Evolutionary conservation across 2,888 invertebrate genomes (phyloP), one percentile per base, ranked within the genome.

Genomic region (Zaprionus obscuricornis): DNA sequence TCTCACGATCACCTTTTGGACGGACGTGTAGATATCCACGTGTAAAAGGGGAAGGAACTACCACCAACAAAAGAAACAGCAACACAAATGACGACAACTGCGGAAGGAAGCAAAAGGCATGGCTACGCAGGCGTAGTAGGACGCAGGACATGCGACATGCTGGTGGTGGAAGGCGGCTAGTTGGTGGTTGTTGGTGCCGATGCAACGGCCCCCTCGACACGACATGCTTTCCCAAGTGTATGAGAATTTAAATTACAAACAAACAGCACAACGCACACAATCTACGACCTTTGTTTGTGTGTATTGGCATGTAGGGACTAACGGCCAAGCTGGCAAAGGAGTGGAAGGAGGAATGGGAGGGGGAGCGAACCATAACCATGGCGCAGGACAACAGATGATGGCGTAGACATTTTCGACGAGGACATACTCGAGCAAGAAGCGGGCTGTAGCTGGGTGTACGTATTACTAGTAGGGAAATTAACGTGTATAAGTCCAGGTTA

Each of bases 21-120:
- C 63, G 47, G 78, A 66, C 72, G 76, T 60, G 37, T 73, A 51
- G 58, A 81, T 87, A 87, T 87, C 85, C 87, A 87, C 87, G 87
- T 87, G 87, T 85, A 87, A 87, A 87, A 87, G 87, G 87, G 87
- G 87, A 87, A 87, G 85, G 49, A 76, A 71, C 75, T 39, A 74
- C 82, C 78, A 73, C 76, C 72, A 55, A 49, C 70, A 66, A 34
- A 46, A 24, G 17, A 31, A 58, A 34, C 36, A 52, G 16, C 59
- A 66, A 42, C 65, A 63, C 64, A 64, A 72, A 58, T 43, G 54
- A 55, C 72, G 69, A 69, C 67, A 71, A 67, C 46, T 69, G 66
- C 60, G 72, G 58, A 74, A 76, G 74, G 74, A 81, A 74, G 74
- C 62, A 66, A 49, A 31, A 16, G 58, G 51, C 51, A 29, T 22